Base-by-base conservation (phyloP, 2,888 invertebrate genomes). In the Netelia virgata region DNA sequence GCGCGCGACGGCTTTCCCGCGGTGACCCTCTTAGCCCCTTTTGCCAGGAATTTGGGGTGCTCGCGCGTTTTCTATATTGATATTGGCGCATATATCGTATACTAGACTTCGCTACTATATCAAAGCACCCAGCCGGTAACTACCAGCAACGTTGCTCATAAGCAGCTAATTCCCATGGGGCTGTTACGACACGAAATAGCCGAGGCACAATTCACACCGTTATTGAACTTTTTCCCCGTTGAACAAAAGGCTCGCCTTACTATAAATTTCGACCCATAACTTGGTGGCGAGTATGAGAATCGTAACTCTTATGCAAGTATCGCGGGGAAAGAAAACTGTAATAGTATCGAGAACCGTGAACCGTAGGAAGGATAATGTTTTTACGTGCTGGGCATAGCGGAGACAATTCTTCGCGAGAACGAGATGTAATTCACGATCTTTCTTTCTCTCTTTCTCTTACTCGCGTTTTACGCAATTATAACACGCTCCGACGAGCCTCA, bases 51-150 rank as follows among this genome's bases (percentile, higher is more conserved):
- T 79, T 66, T 72, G 28, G 55, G 69, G 81, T 79, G 73, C 72
- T 78, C 87, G 87, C 87, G 87, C 88, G 89, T 90, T 89, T 89
- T 87, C 91, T 88, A 88, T 89, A 91, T 92, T 91, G 90, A 87
- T 88, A 88, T 88, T 88, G 86, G 78, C 83, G 70, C 83, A 61
- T 76, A 74, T 66, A 79, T 79, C 74, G 66, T 66, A 53, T 55
- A 16, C 10, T 43, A 59, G 68, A 66, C 18, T 75, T 76, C 55
- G 66, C 78, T 70, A 85, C 79, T 82, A 85, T 79, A 85, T 85
- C 85, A 82, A 82, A 82, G 66, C 55, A 61, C 50, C 79, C 47
- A 75, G 72, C 72, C 78, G 28, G 78, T 75, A 82, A 68, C 85
- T 76, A 75, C 78, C 61, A 70, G 82, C 76, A 85, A 75, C 82